These are phyloP conservation scores for Thripadectes ignobilis DNA, from an alignment of 2,797 vertebrate genomes.

Conservation along the genomic window DNA sequence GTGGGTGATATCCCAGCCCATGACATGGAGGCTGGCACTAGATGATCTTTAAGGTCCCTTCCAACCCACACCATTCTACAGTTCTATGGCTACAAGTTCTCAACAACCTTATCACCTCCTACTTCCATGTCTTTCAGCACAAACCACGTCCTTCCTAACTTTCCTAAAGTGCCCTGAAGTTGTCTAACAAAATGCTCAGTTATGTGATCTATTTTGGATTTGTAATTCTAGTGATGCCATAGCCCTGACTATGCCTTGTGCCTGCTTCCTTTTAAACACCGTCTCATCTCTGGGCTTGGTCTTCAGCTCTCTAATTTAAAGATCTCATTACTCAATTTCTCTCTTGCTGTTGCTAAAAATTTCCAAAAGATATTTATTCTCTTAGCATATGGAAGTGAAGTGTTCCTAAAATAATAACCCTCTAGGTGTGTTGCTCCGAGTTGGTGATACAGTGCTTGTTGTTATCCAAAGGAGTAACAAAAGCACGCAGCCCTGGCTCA, in stretches of 20 bases:
- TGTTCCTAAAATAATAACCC: not conserved
- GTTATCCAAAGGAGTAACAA: not conserved
- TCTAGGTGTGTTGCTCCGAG: not conserved
- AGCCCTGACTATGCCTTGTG: not conserved
- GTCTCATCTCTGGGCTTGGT: not conserved
- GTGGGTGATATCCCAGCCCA: not conserved
- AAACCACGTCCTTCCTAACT: not conserved
- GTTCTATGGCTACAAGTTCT: not conserved
- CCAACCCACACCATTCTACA: not conserved
- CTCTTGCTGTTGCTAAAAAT: not conserved
- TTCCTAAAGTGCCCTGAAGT: not conserved
- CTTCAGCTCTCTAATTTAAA: not conserved
- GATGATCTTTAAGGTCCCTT: not conserved
- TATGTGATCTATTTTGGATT: rapidly evolving
- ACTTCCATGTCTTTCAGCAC: not conserved
- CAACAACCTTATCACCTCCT: not conserved
- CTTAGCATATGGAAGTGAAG: not conserved
- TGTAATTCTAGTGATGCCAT: not conserved
- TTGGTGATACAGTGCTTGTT: not conserved
- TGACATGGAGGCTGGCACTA: not conserved
- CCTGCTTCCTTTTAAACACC: not conserved
- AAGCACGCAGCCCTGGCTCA: not conserved
- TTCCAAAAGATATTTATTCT: not conserved
- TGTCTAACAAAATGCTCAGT: not conserved
- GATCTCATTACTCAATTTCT: not conserved